Base-by-base conservation (phyloP, 2,797 vertebrate genomes). In the Moxostoma hubbsi region DNA sequence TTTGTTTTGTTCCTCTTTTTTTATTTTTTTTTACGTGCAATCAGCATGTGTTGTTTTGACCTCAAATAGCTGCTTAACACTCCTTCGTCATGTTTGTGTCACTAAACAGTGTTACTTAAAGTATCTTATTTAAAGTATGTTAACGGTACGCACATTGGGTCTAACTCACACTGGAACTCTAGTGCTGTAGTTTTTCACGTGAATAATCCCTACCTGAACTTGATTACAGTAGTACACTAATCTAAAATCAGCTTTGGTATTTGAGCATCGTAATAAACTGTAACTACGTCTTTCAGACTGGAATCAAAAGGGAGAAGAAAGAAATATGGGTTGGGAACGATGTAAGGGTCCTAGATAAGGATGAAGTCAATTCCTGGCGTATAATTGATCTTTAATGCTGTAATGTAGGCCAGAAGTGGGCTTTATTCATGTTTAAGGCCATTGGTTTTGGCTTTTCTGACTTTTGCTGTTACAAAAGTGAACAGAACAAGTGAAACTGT, bases 21-120 rank as follows among this genome's bases (percentile, higher is more conserved):
- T 45, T 64, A 75, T 15, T 9, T 53, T 45, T 64, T 78, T 15
- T 24, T 36, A 9, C 46, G 13, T 59, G 55, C 69, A 82, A 36
- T 79, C 54, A n/a, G 47, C 73, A 79, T 85, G 85, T 89, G 85
- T 73, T 84, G 75, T 87, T 89, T 84, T 83, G 85, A 84, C 81
- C 82, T 75, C 84, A 85, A 67, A 57, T 43, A 71, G 63, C 73
- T 75, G 24, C 67, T 12, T 13, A 10, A 75, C 45, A 54, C 69
- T 72, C 58, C 47, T 8, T 5, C 12, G 61, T 70, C 54, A 36
- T 6, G 51, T 75, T 24, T 55, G 68, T 57, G 65, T 84, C 67
- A 62, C 50, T 82, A 75, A 81, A 66, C 75, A 81, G 75, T 85
- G 57, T 85, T 81, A 70, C 16, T 65, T 62, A n/a, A n/a, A n/a